These are phyloP conservation scores for Sitodiplosis mosellana DNA, from an alignment of 1,140 invertebrate genomes.

Conservation along the genomic window DNA sequence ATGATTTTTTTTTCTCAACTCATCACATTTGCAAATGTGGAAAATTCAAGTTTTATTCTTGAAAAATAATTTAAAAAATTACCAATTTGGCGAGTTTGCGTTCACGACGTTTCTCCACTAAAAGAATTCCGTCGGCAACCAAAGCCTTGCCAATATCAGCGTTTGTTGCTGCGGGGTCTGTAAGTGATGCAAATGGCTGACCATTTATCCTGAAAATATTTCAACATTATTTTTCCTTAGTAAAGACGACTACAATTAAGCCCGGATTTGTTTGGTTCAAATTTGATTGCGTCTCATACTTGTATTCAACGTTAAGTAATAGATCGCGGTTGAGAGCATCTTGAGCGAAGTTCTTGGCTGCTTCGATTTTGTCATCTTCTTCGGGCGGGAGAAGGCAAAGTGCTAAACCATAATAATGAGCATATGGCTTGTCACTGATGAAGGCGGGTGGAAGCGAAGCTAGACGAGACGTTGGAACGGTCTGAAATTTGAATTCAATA, in stretches of 20 bases:
- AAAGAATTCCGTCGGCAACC: conserved; percentile 66
- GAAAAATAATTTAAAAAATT: conserved; percentile 9
- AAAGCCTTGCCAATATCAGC: conserved; percentile 70
- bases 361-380: conserved; percentile 59
- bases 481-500: conserved; percentile 15
- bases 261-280: neutral
- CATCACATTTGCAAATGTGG: neutral
- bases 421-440: conserved; percentile 54
- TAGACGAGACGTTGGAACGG: conserved; percentile 33
- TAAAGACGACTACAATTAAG: neutral
- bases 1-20: neutral
- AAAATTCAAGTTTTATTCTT: neutral
- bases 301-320: conserved; percentile 54
- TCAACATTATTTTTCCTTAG: neutral
- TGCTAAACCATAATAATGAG: conserved; percentile 70
- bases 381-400: conserved; percentile 68
- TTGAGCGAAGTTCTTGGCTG: conserved; percentile 48
- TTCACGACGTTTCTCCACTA: conserved; percentile 66
- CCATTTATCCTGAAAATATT: conserved; percentile 23
- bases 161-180: conserved; percentile 44
- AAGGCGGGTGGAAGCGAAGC: conserved; percentile 67
- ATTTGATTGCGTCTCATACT: conserved; percentile 10
- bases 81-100: conserved; percentile 62
- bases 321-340: conserved; percentile 47
- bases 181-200: conserved; percentile 47